Conservation (phyloP, 2,113 vertebrate genomes). For the Miniopterus natalensis region DNA sequence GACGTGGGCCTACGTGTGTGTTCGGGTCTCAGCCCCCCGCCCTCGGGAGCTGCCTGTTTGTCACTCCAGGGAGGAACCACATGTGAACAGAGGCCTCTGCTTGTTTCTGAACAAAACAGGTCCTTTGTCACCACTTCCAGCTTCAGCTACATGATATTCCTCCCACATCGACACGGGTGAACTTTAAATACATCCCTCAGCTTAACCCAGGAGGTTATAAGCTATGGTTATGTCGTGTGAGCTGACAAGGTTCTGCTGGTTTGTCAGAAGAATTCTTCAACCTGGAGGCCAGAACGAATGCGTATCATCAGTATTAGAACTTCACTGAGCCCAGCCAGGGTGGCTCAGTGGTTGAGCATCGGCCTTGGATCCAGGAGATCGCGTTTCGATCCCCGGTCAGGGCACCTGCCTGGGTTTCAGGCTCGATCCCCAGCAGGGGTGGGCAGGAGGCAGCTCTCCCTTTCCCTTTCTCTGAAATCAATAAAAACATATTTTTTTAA, state of each 20-base stretch:
- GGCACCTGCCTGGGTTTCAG: too few relatives aligned
- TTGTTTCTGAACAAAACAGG: background rate
- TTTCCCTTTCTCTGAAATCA: too few relatives aligned
- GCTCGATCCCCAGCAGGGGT: too few relatives aligned
- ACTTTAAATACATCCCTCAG: background rate
- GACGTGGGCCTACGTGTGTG: rapidly evolving
- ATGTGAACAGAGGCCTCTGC: background rate
- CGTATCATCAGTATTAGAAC: rapidly evolving
- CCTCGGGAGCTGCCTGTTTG: background rate
- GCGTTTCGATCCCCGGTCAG: too few relatives aligned
- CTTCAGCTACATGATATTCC: rapidly evolving
- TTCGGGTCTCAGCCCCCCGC: background rate
- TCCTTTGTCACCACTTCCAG: background rate
- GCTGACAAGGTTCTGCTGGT: background rate
- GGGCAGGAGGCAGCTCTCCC: too few relatives aligned
- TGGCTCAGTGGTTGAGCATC: too few relatives aligned
- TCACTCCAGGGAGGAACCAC: background rate
- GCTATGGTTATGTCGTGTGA: rapidly evolving
- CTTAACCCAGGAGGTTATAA: background rate
- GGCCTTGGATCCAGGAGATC: too few relatives aligned
- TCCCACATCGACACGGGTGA: rapidly evolving
- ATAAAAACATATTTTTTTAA: too few relatives aligned
- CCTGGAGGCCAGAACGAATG: background rate
- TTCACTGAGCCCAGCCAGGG: too few relatives aligned
- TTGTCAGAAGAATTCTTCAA: too few relatives aligned